Percentiles rank a stretch among this genome's conserved stretches.
phyloP scores from a whole-genome alignment of 2,113 vertebrate genomes.

The Peromyscus maniculatus region DNA sequence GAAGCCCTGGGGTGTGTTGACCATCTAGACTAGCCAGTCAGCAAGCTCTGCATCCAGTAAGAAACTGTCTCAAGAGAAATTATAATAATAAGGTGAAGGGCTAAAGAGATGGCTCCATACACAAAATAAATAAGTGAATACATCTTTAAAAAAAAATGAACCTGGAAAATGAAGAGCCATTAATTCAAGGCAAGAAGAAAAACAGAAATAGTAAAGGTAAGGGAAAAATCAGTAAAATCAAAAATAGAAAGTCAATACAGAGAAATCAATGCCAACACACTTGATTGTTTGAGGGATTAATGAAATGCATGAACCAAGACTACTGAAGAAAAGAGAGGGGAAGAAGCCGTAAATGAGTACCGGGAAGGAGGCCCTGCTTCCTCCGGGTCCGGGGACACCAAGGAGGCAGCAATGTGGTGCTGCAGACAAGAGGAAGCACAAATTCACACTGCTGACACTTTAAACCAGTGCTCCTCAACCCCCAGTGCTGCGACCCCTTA shows the following conservation, averaged over 20 bases:
- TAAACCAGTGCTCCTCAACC: background rate
- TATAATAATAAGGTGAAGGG: background rate
- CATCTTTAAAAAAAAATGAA: background rate
- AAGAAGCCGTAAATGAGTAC: background rate
- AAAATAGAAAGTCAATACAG: background rate
- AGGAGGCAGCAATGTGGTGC: background rate
- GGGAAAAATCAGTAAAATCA: conserved; percentile 6
- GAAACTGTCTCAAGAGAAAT: background rate
- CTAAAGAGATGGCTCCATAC: background rate
- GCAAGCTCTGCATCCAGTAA: background rate
- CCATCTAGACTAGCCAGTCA: background rate
- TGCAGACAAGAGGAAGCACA: background rate
- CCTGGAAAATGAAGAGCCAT: background rate
- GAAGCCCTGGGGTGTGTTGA: background rate
- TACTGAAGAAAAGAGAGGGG: background rate
- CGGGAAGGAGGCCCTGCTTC: background rate
- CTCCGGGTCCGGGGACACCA: background rate
- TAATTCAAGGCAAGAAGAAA: background rate
- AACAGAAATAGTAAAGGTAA: background rate
- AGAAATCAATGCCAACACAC: background rate
- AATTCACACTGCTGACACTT: background rate
- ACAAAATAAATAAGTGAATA: background rate
- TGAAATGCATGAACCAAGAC: background rate
- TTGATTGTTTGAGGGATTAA: background rate
- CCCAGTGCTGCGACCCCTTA: background rate